These are phyloP conservation scores for Andrena dorsata DNA, from an alignment of 2,888 invertebrate genomes.

Conservation along the genomic window DNA sequence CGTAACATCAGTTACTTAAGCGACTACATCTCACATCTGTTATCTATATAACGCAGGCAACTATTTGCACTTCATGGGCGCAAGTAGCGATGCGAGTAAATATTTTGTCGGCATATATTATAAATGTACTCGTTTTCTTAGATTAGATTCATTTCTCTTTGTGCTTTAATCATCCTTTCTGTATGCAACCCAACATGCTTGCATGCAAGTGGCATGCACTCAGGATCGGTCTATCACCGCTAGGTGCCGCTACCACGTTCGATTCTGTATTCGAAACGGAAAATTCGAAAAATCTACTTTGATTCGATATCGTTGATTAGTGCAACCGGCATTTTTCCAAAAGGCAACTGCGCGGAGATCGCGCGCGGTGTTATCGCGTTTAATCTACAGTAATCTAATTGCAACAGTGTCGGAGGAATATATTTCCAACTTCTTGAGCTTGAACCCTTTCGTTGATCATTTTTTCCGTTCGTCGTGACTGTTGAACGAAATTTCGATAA, in stretches of 20 bases:
- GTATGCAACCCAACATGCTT: background rate
- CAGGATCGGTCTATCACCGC: background rate
- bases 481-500: background rate
- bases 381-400: background rate
- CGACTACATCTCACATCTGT: background rate
- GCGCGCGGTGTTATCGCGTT: background rate
- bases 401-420: background rate
- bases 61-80: background rate
- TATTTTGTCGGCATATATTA: background rate
- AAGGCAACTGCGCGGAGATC: background rate
- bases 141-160: constrained; percentile 1
- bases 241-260: background rate
- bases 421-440: background rate
- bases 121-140: background rate
- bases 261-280: background rate
- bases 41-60: background rate
- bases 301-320: constrained; percentile 4
- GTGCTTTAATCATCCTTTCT: background rate
- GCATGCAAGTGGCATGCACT: background rate
- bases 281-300: background rate
- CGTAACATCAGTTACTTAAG: background rate
- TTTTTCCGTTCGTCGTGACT: background rate
- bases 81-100: background rate
- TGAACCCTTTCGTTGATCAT: background rate
- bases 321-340: background rate